These are phyloP conservation scores for Micropterix aruncella DNA, from an alignment of 2,888 invertebrate species.

Conservation along the genomic window DNA sequence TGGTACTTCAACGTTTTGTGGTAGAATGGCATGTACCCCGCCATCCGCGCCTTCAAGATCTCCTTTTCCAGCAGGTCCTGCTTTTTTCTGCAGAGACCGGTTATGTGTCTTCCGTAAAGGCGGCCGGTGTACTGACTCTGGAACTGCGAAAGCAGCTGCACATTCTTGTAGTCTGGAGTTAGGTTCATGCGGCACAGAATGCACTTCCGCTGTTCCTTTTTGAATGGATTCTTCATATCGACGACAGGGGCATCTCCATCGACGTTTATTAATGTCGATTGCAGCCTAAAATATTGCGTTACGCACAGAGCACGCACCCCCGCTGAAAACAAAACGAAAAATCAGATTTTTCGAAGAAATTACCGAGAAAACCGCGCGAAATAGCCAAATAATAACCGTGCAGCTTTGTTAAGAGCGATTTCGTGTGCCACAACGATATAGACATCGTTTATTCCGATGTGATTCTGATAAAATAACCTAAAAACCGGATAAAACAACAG, in stretches of 20 bases:
- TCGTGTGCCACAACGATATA: too few relatives aligned
- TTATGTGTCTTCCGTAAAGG: constrained; percentile 85
- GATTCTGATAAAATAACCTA: too few relatives aligned
- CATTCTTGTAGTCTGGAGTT: constrained; percentile 83
- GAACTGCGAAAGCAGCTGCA: constrained; percentile 84
- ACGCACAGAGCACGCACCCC: too few relatives aligned
- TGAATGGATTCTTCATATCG: constrained; percentile 67
- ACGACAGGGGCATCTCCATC: constrained; percentile 29
- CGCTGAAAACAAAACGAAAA: too few relatives aligned
- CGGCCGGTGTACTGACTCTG: constrained; percentile 90
- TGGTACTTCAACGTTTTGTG: constrained; percentile 68
- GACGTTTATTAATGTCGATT: too few relatives aligned
- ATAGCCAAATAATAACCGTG: too few relatives aligned
- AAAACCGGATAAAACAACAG: too few relatives aligned
- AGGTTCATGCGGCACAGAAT: constrained; percentile 73
- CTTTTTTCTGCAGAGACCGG: constrained; percentile 77
- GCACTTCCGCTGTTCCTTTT: constrained; percentile 56
- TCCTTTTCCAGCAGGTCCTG: constrained; percentile 61
- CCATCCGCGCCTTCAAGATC: constrained; percentile 59
- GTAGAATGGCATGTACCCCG: constrained; percentile 72
- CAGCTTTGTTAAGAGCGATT: too few relatives aligned
- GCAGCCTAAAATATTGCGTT: too few relatives aligned
- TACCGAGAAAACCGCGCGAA: too few relatives aligned
- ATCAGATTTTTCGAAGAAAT: too few relatives aligned
- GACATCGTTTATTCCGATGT: too few relatives aligned